Conservation (phyloP, 1,140 invertebrate species). For the Drosophila bifasciata region DNA sequence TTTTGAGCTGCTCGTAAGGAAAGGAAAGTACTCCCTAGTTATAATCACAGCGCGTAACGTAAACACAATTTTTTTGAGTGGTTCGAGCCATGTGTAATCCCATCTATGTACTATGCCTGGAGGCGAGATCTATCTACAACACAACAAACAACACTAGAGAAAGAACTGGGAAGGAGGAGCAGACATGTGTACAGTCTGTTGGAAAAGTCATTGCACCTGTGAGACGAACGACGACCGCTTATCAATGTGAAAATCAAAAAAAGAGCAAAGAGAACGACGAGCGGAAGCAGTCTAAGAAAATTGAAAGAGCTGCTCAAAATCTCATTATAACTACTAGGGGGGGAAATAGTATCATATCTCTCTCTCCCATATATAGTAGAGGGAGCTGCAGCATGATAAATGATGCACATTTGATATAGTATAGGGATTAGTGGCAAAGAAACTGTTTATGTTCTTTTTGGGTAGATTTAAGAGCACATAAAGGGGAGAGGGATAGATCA, state of each 20-base stretch:
- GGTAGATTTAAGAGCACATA: background rate
- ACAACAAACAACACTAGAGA: conserved; percentile 5
- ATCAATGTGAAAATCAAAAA: conserved; percentile 56
- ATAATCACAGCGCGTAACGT: conserved; percentile 79
- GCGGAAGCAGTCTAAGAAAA: conserved; percentile 43
- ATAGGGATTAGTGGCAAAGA: conserved; percentile 44
- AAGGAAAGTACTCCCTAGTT: conserved; percentile 51
- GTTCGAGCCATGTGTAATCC: conserved; percentile 67
- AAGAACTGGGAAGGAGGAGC: conserved; percentile 10
- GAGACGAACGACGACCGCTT: conserved; percentile 28
- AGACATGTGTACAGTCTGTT: conserved; percentile 29
- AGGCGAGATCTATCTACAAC: conserved; percentile 23
- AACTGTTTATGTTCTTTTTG: conserved; percentile 29
- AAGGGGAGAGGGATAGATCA: too few relatives aligned
- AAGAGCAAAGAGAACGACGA: conserved; percentile 33
- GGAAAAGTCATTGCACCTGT: conserved; percentile 58
- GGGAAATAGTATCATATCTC: background rate
- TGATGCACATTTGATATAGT: conserved; percentile 47
- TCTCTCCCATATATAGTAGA: conserved; percentile 12
- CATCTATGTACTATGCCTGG: conserved; percentile 54
- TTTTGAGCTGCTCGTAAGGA: too few relatives aligned
- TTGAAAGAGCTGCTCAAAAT: conserved; percentile 49
- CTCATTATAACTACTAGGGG: conserved; percentile 40
- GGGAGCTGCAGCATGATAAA: conserved; percentile 33
- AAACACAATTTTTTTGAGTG: conserved; percentile 81